A percentile compares a stretch with the other conserved stretches of the same genome.
These are phyloP conservation scores for Mystacornis crossleyi DNA, from an alignment of 2,113 vertebrate species.

Conservation along the genomic window DNA sequence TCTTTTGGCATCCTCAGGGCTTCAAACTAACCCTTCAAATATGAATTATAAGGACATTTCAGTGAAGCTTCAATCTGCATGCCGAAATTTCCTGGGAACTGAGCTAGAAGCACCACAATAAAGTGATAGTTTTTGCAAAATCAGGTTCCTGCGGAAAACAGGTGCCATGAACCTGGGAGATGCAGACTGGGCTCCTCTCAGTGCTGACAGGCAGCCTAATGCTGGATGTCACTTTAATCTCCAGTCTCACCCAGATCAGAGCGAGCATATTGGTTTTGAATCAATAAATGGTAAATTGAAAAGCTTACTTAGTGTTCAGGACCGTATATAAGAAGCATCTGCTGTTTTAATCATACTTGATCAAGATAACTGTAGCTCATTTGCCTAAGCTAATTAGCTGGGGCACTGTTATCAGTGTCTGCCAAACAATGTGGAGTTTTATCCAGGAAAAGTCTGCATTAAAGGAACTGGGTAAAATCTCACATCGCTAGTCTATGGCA, in stretches of 20 bases:
- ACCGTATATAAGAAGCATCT: not conserved
- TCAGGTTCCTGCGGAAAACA: not conserved
- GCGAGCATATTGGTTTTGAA: not conserved
- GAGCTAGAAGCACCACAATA: not conserved
- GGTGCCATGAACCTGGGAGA: not conserved
- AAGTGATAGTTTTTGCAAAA: not conserved
- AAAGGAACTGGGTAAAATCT: not conserved
- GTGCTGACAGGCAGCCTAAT: not conserved
- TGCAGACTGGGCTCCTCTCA: not conserved
- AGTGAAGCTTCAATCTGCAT: not conserved
- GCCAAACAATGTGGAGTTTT: not conserved
- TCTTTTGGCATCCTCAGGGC: not conserved
- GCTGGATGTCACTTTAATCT: not conserved
- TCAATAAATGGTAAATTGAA: not conserved
- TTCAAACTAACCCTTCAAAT: not conserved
- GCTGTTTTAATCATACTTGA: not conserved
- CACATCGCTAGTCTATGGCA: accelerated
- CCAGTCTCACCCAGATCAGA: not conserved
- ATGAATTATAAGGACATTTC: not conserved
- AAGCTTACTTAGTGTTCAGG: not conserved
- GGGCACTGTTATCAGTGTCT: not conserved
- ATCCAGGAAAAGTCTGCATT: not conserved
- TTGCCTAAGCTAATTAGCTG: not conserved
- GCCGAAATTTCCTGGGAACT: not conserved
- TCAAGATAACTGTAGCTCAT: not conserved